phyloP scores from a whole-genome alignment of 2,888 invertebrate species.

The Lobophora halterata region DNA sequence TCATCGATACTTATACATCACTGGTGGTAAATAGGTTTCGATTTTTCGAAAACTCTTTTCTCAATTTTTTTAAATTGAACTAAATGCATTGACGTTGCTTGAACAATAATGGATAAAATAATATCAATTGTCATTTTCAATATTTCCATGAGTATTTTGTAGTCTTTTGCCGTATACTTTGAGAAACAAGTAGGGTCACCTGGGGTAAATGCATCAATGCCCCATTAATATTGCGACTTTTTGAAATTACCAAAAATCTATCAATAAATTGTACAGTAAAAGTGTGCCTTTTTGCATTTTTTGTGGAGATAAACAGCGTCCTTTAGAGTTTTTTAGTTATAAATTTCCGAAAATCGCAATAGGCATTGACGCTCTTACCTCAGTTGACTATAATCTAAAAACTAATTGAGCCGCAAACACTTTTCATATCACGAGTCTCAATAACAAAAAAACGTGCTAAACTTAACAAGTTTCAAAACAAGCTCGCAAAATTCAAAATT shows the following conservation, averaged over 20 bases:
- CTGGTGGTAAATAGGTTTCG: too few species aligned
- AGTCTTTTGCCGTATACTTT: constrained; percentile 67
- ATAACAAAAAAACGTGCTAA: constrained; percentile 44
- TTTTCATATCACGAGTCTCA: constrained; percentile 25
- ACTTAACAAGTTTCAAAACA: constrained; percentile 42
- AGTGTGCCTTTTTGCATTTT: background rate
- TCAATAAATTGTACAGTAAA: background rate
- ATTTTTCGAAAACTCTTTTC: too few species aligned
- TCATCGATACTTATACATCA: background rate
- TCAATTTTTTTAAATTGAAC: too few species aligned
- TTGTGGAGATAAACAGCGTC: too few species aligned
- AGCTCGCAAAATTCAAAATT: constrained; percentile 20
- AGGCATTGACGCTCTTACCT: background rate
- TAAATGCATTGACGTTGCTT: too few species aligned
- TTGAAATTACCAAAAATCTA: too few species aligned
- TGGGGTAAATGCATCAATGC: too few species aligned
- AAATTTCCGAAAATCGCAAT: too few species aligned
- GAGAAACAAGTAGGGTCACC: too few species aligned
- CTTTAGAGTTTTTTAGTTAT: background rate
- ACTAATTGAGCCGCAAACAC: constrained; percentile 45
- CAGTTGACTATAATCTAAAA: constrained; percentile 33
- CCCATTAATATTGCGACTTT: background rate
- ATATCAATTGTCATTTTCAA: constrained; percentile 23
- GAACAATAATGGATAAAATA: too few species aligned
- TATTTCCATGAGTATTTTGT: constrained; percentile 48